Evolutionary conservation across 2,113 vertebrate genomes (phyloP).

Genomic region (Planiliza haematocheilus): DNA sequence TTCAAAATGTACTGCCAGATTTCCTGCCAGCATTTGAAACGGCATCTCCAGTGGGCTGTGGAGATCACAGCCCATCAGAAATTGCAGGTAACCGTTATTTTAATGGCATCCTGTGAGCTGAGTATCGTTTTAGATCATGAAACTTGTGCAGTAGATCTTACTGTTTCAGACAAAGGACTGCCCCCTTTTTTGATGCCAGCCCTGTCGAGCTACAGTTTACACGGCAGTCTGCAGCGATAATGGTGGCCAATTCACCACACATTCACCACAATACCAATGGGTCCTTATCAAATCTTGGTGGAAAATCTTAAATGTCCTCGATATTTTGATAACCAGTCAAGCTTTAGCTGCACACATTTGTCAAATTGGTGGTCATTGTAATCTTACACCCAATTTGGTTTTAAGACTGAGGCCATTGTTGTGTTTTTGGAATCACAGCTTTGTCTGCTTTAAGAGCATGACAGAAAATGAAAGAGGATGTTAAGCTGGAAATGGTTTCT

Average conservation of each 20-base stretch:
- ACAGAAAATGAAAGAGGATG: conserved; percentile 74
- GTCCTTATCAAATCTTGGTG: neutral
- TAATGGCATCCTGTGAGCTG: neutral
- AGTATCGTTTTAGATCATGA: neutral
- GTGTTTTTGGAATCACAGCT: conserved; percentile 18
- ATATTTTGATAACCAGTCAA: no score
- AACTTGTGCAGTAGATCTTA: no score
- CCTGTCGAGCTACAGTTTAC: no score
- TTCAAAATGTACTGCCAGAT: neutral
- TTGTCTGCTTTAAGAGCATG: conserved; percentile 39
- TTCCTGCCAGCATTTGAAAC: neutral
- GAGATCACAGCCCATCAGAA: conserved; percentile 5
- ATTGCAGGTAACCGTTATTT: conserved; percentile 9
- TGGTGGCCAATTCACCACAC: neutral
- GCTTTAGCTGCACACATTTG: neutral
- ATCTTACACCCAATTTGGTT: no score
- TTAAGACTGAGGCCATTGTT: no score
- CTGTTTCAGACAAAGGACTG: no score
- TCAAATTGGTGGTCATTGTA: no score
- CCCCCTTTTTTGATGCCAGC: no score
- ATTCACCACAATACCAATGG: no score
- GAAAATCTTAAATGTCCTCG: neutral
- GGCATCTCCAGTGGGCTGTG: neutral
- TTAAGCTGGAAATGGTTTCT: conserved; percentile 42
- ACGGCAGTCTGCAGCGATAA: neutral